phyloP scores from a whole-genome alignment of 2,797 vertebrate species.

The Acanthornis magna region DNA sequence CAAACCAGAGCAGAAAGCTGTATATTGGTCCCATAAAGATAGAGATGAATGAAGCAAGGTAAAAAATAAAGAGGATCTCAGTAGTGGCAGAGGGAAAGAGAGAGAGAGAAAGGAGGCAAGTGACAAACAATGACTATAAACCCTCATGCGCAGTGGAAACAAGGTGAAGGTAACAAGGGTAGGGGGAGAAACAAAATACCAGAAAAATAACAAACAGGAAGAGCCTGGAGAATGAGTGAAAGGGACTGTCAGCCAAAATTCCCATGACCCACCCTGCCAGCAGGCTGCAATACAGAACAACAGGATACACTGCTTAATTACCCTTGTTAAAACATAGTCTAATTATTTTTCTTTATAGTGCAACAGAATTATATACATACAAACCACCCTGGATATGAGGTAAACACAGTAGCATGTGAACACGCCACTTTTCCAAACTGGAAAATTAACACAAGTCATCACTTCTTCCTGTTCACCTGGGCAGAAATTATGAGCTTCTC shows the following conservation, averaged over 20 bases:
- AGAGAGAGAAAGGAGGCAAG: not conserved
- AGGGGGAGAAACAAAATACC: not conserved
- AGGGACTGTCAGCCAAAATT: not conserved
- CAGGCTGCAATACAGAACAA: not conserved
- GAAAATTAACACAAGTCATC: slow-evolving; percentile 27
- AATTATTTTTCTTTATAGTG: slow-evolving; percentile 5
- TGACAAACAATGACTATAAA: not conserved
- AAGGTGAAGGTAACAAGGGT: not conserved
- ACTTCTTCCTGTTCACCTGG: not conserved
- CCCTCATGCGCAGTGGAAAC: not conserved
- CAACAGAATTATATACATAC: not conserved
- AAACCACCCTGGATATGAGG: not conserved
- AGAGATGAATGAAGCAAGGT: not conserved
- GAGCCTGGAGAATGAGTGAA: not conserved
- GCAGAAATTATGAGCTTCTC: not conserved
- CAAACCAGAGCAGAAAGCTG: not conserved
- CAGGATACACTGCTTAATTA: slow-evolving; percentile 14
- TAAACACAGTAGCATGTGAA: not conserved
- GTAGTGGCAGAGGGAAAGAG: not conserved
- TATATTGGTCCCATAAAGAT: not conserved
- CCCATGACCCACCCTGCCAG: not conserved
- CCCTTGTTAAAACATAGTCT: not conserved
- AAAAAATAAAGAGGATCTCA: not conserved
- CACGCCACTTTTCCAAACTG: not conserved
- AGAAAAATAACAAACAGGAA: not conserved